Evolutionary conservation across 2,113 vertebrate genomes (phyloP).

Genomic region (Marmota monax): DNA sequence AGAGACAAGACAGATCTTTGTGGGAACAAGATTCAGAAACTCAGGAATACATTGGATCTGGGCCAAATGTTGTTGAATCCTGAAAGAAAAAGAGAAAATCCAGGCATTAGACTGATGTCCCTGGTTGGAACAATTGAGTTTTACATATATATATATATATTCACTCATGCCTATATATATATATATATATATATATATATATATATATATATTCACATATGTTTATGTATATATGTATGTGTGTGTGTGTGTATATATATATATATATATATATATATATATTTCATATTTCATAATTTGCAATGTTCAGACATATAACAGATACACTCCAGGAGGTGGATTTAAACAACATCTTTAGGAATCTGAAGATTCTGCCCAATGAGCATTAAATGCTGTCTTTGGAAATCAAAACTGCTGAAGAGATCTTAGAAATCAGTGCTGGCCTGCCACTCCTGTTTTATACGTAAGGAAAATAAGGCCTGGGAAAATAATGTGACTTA

Average conservation of each 20-base stretch:
- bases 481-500: not conserved
- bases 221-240: not conserved
- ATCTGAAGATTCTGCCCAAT: slow-evolving; percentile 51
- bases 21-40: slow-evolving; percentile 88
- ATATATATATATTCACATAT: slow-evolving; percentile 50
- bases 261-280: slow-evolving; percentile 60
- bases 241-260: slow-evolving; percentile 50
- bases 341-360: slow-evolving; percentile 66
- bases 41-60: slow-evolving; percentile 83
- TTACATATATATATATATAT: not conserved
- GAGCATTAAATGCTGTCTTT: slow-evolving; percentile 60
- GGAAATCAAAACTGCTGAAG: slow-evolving; percentile 53
- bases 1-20: slow-evolving; percentile 90
- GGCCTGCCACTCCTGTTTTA: not conserved
- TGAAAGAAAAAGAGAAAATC: slow-evolving; percentile 89
- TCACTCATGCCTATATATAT: slow-evolving; percentile 52
- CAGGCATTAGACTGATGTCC: slow-evolving; percentile 86
- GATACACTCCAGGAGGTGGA: slow-evolving; percentile 73
- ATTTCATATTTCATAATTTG: slow-evolving; percentile 68
- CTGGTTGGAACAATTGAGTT: slow-evolving; percentile 86
- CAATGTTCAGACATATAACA: slow-evolving; percentile 72
- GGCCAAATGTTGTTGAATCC: slow-evolving; percentile 87
- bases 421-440: not conserved
- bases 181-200: not conserved
- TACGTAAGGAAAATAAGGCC: not conserved